A percentile compares a stretch with the other conserved stretches of the same genome.
Evolutionary conservation across 2,797 vertebrate species (phyloP).

Genomic region (Anguilla megastoma): DNA sequence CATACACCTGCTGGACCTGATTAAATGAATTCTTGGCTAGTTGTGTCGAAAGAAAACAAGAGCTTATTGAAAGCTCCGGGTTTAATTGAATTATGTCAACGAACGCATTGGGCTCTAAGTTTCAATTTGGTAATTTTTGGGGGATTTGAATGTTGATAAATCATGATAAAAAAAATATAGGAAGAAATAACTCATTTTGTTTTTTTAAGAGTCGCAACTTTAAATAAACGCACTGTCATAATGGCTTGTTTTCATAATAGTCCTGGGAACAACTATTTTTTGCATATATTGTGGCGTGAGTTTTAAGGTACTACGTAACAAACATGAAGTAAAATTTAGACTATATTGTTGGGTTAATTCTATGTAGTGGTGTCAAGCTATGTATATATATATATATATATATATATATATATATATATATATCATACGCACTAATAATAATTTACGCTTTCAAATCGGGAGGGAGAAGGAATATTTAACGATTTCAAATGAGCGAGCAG

Average conservation of each 20-base stretch:
- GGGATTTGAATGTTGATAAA: conserved; percentile 25
- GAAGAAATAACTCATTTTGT: neutral
- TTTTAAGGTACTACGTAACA: conserved; percentile 14
- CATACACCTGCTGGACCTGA: conserved; percentile 59
- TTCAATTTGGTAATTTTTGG: conserved; percentile 25
- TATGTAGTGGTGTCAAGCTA: neutral
- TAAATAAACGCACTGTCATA: conserved; percentile 4
- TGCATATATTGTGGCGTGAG: conserved; percentile 9
- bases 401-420: neutral
- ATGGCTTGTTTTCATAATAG: conserved; percentile 20
- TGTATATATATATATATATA: neutral
- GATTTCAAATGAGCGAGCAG: conserved; percentile 25
- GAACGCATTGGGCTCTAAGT: neutral
- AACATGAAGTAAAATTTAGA: neutral
- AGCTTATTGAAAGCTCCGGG: neutral
- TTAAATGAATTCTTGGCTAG: conserved; percentile 26
- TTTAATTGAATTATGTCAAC: neutral
- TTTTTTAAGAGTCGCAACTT: conserved; percentile 3
- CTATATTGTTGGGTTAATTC: neutral
- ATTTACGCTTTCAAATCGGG: conserved; percentile 1
- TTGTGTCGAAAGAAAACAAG: neutral
- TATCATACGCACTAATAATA: neutral
- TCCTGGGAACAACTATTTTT: conserved; percentile 1
- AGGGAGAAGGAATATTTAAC: neutral
- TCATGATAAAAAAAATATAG: conserved; percentile 14